Evolutionary conservation across 2,888 invertebrate species (phyloP).

Genomic region (Trachelus troglodyta): DNA sequence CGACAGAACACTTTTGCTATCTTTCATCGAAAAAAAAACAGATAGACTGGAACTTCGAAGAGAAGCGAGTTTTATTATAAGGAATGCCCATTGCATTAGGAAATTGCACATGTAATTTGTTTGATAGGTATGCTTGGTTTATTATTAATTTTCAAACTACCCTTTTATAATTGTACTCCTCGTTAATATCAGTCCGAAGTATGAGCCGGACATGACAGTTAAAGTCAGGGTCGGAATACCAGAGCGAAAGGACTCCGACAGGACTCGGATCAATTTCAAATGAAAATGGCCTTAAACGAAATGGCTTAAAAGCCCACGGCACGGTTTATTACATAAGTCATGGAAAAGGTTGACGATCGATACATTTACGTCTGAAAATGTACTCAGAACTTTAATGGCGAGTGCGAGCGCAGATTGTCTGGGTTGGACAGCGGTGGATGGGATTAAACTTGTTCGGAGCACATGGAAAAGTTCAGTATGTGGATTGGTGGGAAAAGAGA

Average conservation of each 20-base stretch:
- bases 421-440: background rate
- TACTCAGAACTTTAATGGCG: background rate
- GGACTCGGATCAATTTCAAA: background rate
- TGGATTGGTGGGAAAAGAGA: conserved; percentile 16
- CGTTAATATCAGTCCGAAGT: background rate
- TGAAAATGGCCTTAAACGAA: background rate
- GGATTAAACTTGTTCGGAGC: background rate
- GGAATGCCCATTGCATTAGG: background rate
- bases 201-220: background rate
- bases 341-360: background rate
- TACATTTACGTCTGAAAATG: background rate
- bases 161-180: background rate
- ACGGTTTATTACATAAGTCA: background rate
- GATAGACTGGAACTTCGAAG: background rate
- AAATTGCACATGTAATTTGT: background rate
- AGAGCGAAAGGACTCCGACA: background rate
- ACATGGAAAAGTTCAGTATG: background rate
- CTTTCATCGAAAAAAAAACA: background rate
- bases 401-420: background rate
- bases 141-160: background rate
- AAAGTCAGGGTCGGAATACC: background rate
- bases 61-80: background rate
- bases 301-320: background rate
- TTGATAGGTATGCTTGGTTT: background rate
- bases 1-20: background rate